Evolutionary conservation across 2,113 vertebrate genomes (phyloP).

Genomic region (Marmota monax): DNA sequence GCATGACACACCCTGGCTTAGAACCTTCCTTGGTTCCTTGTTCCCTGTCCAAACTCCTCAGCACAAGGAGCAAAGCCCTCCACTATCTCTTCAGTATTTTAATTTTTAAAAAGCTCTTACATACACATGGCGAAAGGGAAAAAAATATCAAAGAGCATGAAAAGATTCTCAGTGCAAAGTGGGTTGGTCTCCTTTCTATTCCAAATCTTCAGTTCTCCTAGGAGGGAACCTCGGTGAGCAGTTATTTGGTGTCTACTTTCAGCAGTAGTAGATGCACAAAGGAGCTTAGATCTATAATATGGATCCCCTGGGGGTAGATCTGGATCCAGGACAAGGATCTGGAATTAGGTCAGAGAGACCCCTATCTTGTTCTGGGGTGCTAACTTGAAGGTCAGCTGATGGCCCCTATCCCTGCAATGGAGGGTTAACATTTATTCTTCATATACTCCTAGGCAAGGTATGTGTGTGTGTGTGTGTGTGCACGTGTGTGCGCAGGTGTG

Average conservation of each 20-base stretch:
- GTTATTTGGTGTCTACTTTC: background rate
- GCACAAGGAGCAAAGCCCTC: background rate
- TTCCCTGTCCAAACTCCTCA: conserved; percentile 22
- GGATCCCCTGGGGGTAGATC: background rate
- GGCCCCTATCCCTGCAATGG: background rate
- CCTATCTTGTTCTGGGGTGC: background rate
- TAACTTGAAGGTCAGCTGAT: background rate
- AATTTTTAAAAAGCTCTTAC: conserved; percentile 26
- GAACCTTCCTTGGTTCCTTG: background rate
- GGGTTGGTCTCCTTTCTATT: background rate
- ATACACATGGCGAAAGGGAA: background rate
- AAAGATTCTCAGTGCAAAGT: conserved; percentile 25
- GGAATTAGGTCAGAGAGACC: background rate
- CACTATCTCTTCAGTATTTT: background rate
- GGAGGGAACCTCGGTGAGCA: background rate
- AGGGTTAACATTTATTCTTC: background rate
- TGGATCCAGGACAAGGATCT: background rate
- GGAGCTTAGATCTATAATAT: background rate
- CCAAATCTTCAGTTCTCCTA: background rate
- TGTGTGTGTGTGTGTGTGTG: too few relatives aligned
- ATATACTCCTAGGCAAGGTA: background rate
- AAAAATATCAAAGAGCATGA: background rate
- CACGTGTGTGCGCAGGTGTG: too few relatives aligned
- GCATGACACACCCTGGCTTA: background rate
- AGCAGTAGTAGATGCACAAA: background rate